Evolutionary conservation across 2,113 vertebrate species (phyloP).

Genomic region (Taxidea taxus): DNA sequence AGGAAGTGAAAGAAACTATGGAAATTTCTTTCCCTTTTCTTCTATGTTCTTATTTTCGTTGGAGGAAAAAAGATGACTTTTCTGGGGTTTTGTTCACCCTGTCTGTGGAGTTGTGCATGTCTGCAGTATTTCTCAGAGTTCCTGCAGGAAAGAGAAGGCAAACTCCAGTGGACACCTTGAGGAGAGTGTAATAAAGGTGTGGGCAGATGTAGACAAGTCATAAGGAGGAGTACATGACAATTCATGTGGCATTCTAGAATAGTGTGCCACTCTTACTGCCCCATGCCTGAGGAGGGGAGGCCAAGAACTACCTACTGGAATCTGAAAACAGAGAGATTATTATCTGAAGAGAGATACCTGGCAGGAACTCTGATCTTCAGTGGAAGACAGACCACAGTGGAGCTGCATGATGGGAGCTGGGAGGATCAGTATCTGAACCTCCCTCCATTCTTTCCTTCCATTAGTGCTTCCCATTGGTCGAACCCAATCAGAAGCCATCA

Average conservation of each 20-base stretch:
- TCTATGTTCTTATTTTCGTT: neutral
- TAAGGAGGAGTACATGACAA: neutral
- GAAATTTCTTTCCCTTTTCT: slow-evolving; percentile 26
- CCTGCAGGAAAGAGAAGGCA: neutral
- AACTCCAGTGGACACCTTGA: neutral
- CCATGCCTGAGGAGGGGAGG: neutral
- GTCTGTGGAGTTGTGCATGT: neutral
- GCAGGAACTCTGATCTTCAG: neutral
- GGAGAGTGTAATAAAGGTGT: neutral
- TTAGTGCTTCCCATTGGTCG: neutral
- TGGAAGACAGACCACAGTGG: neutral
- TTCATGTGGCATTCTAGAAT: neutral
- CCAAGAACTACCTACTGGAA: neutral
- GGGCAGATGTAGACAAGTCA: neutral
- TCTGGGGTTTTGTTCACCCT: neutral
- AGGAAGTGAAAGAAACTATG: neutral
- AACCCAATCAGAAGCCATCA: neutral
- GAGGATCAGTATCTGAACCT: neutral
- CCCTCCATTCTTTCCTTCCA: neutral
- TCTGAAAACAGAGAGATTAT: neutral
- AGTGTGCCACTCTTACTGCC: neutral
- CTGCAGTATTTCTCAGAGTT: neutral
- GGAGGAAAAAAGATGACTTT: neutral
- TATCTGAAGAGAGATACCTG: neutral
- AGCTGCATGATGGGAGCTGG: neutral